A percentile compares a stretch with the other conserved stretches of the same genome.
phyloP scores from a whole-genome alignment of 2,888 invertebrate species.

The Peribatodes rhomboidaria region DNA sequence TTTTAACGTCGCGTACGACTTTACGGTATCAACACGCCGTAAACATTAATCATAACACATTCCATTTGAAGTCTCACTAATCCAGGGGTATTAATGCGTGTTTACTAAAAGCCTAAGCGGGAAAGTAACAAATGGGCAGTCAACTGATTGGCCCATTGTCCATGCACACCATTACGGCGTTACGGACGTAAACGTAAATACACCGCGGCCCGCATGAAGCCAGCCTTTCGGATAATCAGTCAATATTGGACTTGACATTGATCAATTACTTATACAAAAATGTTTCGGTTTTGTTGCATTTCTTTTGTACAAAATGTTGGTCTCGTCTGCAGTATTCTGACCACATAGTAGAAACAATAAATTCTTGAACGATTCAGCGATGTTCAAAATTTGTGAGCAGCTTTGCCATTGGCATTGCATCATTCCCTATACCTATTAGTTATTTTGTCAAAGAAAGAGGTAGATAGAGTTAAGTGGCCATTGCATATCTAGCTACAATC shows the following conservation, averaged over 20 bases:
- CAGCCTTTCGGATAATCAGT: conserved; percentile 50
- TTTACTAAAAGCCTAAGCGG: conserved; percentile 45
- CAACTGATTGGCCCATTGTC: conserved; percentile 48
- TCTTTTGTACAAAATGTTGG: conserved; percentile 9
- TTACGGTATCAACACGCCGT: conserved; percentile 14
- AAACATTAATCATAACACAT: conserved; percentile 35
- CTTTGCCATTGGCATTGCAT: too few species aligned
- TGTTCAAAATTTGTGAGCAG: too few species aligned
- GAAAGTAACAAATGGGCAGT: conserved; percentile 44
- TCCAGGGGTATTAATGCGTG: conserved; percentile 34
- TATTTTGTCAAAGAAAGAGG: too few species aligned
- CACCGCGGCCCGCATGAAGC: conserved; percentile 43
- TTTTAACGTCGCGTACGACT: conserved; percentile 15
- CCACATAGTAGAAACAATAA: conserved; percentile 1
- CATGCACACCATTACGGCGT: conserved; percentile 41
- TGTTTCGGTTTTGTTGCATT: conserved; percentile 23
- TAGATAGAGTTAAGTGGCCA: too few species aligned
- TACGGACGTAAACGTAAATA: conserved; percentile 42
- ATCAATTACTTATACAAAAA: conserved; percentile 47
- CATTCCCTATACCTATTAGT: too few species aligned
- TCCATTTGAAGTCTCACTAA: conserved; percentile 38
- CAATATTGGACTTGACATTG: conserved; percentile 50
- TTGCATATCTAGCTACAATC: too few species aligned
- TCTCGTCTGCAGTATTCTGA: conserved; percentile 4
- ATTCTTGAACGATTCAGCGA: too few species aligned